Evolutionary conservation across 2,888 invertebrate species (phyloP).

Genomic region (Protonemura montana): DNA sequence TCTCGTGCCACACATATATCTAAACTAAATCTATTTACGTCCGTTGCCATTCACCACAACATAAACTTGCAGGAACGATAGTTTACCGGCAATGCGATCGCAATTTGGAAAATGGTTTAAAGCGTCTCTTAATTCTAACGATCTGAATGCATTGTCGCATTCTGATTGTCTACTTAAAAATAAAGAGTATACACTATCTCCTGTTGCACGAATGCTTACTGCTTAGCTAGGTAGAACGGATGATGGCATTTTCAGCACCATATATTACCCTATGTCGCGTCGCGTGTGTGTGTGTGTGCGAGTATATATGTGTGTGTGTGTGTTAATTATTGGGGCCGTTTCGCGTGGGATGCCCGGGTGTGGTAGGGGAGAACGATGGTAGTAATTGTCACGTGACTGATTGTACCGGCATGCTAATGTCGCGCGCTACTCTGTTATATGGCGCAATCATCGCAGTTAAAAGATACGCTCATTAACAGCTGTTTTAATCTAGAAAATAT

Average conservation of each 20-base stretch:
- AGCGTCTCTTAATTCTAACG: background rate
- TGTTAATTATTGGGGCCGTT: background rate
- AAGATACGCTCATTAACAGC: constrained; percentile 4
- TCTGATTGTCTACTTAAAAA: background rate
- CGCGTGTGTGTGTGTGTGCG: no score
- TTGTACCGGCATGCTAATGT: constrained; percentile 16
- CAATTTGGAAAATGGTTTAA: background rate
- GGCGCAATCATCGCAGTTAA: background rate
- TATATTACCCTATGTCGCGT: background rate
- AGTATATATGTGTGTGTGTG: background rate
- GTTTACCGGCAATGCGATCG: background rate
- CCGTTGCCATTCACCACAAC: background rate
- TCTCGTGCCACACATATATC: no score
- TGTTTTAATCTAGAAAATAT: background rate
- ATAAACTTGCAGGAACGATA: background rate
- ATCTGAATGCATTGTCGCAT: background rate
- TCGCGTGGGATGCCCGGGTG: background rate
- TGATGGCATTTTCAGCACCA: background rate
- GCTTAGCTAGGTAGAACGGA: background rate
- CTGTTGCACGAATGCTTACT: background rate
- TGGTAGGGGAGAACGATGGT: background rate
- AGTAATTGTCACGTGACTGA: constrained; percentile 25
- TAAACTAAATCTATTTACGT: background rate
- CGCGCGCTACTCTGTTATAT: background rate
- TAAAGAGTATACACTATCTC: background rate